Base-by-base conservation (phyloP, 1,140 invertebrate genomes). In the Brachionus calyciflorus region DNA sequence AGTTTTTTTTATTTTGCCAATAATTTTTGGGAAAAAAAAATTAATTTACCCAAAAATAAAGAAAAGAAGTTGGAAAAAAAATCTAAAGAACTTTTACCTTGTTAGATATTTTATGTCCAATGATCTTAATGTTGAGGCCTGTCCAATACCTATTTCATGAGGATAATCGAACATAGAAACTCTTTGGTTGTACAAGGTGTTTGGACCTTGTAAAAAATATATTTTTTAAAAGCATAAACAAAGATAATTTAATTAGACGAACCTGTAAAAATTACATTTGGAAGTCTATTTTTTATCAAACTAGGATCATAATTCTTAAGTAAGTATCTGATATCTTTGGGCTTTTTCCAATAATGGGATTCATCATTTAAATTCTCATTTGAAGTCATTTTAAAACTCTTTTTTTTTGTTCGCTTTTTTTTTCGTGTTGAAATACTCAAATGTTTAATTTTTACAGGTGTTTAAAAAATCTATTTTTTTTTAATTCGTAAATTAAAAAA, bases 201-300 rank as follows among this genome's bases (percentile, higher is more conserved):
- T 73, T 17, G 69, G 69, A n/a, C 69, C 69, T 73, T 12, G n/a
- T n/a, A n/a, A n/a, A 33, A 48, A 33, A 51, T 24, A 21, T 65
- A 19, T 1, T 19, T 65, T 37, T 24, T 14, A 26, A 3, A 26
- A 51, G 3, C 19, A 40, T 7, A 6, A 49, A 49, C 19, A 48
- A 9, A 48, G 44, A 21, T 24, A 21, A 48, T 30, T 24, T 17
- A 49, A 53, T 12, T 70, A 48, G 30, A n/a, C 1, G 24, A 24
- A 49, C 51, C 69, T 51, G 69, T 73, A 21, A 73, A 65, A 21
- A 65, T 19, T 44, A 65, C 60, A 65, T 65, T 65, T 12, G 60
- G 69, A 9, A 33, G 26, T 37, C 33, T 48, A 51, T 73, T 24
- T 49, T 51, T 49, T 51, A 73, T 73, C 51, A 37, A 37, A 73